Conservation (phyloP, 2,113 vertebrate genomes). For the Proterorhinus semilunaris region DNA sequence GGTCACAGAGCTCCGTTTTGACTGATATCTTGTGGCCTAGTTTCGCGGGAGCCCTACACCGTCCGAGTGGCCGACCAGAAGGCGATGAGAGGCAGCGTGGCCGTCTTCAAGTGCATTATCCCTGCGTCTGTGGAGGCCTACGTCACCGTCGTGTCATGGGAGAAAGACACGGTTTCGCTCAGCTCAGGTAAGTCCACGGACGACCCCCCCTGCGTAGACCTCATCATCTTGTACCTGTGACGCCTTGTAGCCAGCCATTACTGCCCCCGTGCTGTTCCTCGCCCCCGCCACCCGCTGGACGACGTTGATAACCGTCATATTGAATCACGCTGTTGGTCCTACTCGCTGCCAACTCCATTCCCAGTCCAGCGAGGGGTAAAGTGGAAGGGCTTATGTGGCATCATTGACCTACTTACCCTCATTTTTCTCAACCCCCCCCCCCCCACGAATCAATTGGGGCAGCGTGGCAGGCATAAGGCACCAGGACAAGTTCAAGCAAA, state of each 20-base stretch:
- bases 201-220: not conserved
- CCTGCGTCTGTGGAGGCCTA: conserved; percentile 98
- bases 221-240: conserved; percentile 56
- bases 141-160: conserved; percentile 97
- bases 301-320: conserved; percentile 63
- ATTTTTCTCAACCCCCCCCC: conserved; percentile 15
- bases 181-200: conserved; percentile 90
- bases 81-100: conserved; percentile 99
- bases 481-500: conserved; percentile 60
- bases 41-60: conserved; percentile 98
- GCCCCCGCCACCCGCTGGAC: conserved; percentile 41
- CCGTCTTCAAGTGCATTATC: conserved; percentile 99
- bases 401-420: conserved; percentile 70
- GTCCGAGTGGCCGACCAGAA: conserved; percentile 99
- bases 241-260: conserved; percentile 33
- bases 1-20: not conserved
- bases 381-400: conserved; percentile 49
- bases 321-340: conserved; percentile 42
- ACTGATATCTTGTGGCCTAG: conserved; percentile 64
- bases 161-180: conserved; percentile 99
- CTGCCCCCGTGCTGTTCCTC: conserved; percentile 22
- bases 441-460: conserved; percentile 43
- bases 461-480: conserved; percentile 51
- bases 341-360: conserved; percentile 54
- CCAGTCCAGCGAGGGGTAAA: conserved; percentile 59